A percentile compares a stretch with the other conserved stretches of the same genome.
These are phyloP conservation scores for Chelon auratus DNA, from an alignment of 2,797 vertebrate species.

Conservation along the genomic window DNA sequence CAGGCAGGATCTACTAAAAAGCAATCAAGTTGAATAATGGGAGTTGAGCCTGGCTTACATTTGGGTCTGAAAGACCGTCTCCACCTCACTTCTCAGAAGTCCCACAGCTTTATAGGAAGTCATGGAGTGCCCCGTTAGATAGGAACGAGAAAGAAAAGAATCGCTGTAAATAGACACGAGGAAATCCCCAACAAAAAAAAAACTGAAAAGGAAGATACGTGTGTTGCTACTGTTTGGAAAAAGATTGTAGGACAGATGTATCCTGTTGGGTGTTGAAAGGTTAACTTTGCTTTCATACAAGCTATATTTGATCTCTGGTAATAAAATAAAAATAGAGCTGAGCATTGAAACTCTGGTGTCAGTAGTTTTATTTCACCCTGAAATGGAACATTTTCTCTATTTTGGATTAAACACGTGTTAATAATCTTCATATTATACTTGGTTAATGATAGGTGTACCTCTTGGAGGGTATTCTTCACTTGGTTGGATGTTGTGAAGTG, in stretches of 20 bases:
- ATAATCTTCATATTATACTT: no score
- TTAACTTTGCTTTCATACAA: not conserved
- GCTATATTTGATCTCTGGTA: conserved; percentile 13
- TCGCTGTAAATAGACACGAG: not conserved
- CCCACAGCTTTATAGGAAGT: not conserved
- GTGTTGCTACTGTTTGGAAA: not conserved
- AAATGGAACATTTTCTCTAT: not conserved
- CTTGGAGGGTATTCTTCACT: no score
- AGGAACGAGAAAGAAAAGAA: conserved; percentile 8
- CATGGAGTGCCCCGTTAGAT: not conserved
- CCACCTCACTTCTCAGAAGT: no score
- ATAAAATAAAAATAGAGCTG: conserved; percentile 22
- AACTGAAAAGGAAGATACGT: not conserved
- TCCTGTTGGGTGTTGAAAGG: not conserved
- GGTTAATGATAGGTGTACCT: no score
- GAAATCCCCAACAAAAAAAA: no score
- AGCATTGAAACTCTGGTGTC: conserved; percentile 13
- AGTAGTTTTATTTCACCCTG: not conserved
- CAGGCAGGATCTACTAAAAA: not conserved
- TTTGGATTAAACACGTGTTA: no score
- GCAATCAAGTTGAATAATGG: conserved; percentile 6
- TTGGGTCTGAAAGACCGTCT: no score
- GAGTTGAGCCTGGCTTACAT: not conserved
- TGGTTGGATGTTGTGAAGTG: no score
- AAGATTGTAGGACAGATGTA: not conserved